Base-by-base conservation (phyloP, 2,113 vertebrate genomes). In the Oryzias javanicus region DNA sequence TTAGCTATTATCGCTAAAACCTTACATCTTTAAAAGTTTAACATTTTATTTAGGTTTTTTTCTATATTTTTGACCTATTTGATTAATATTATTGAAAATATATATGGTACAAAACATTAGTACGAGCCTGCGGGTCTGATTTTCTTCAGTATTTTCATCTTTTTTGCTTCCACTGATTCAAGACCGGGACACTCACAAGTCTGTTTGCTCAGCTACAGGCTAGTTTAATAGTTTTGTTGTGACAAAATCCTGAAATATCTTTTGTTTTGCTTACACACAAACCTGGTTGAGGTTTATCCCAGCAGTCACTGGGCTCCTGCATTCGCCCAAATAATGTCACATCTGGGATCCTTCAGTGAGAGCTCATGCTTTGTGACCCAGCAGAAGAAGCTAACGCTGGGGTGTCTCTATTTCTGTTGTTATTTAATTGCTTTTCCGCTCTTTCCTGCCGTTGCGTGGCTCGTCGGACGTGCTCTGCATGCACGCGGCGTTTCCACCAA, bases 291-390 rank as follows among this genome's bases (percentile, higher is more conserved):
- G 62, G 67, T 69, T 85, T 46, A 86, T 86, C 54, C 47, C 40
- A 41, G 1, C 61, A 54, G 84, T 76, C 84, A 76, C 57, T n/a
- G 60, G 55, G 56, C 67, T 73, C 55, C 79, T 66, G 70, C 35
- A 51, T 52, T 40, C 64, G 60, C 68, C 80, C 71, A 62, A 80
- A 80, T 70, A 60, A 81, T 83, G 83, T 87, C 81, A 80, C 80
- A 61, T 82, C 65, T 67, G 79, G 60, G 64, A 63, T 46, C 13
- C 63, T 57, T 84, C 79, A 76, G 46, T 1, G 42, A 44, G 70
- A 76, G 79, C 78, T 86, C 79, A 84, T 78, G 76, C 77, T 53
- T 70, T 61, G 64, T 83, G 85, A 84, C 76, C 73, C 71, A 22
- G 68, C 67, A 16, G 67, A 67, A 55, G 64, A 72, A 64, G 71